Percentiles rank a stretch among this genome's conserved stretches.
Conservation (phyloP, 1,140 invertebrate species). For the Zaprionus capensis region DNA sequence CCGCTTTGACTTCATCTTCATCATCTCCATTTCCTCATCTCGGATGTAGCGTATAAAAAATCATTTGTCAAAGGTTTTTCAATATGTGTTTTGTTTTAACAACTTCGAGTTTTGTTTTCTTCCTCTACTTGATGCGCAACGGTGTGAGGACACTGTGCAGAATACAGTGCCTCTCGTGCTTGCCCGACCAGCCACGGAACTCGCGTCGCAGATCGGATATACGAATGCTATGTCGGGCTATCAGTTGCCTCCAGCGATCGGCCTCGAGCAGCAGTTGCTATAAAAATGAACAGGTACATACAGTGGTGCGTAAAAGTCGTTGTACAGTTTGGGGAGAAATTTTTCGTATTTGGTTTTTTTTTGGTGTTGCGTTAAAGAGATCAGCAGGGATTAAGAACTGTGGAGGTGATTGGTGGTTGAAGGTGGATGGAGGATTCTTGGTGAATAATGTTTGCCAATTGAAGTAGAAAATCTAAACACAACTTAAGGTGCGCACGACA, state of each 20-base stretch:
- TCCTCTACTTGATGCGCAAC: conserved; percentile 73
- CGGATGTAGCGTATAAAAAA: conserved; percentile 49
- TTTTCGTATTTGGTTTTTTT: conserved; percentile 29
- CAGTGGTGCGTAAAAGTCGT: conserved; percentile 66
- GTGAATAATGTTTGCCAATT: conserved; percentile 63
- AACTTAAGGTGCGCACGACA: conserved; percentile 67
- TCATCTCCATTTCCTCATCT: conserved; percentile 42
- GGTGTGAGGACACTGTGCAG: conserved; percentile 83
- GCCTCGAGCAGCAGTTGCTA: conserved; percentile 82
- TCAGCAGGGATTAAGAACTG: conserved; percentile 18
- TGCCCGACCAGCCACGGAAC: conserved; percentile 83
- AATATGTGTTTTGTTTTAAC: conserved; percentile 22
- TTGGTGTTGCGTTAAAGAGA: conserved; percentile 80
- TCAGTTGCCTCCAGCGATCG: conserved; percentile 80
- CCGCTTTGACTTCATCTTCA: conserved; percentile 46
- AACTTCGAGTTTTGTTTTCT: conserved; percentile 54
- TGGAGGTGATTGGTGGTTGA: conserved; percentile 1
- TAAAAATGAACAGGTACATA: conserved; percentile 67
- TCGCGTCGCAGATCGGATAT: conserved; percentile 78
- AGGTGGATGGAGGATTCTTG: conserved; percentile 5
- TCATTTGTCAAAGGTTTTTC: conserved; percentile 45
- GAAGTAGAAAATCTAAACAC: conserved; percentile 37
- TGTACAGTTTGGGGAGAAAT: conserved; percentile 27
- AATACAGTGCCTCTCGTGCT: conserved; percentile 83
- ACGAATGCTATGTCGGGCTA: conserved; percentile 75